A percentile compares a stretch with the other conserved stretches of the same genome.
phyloP scores from a whole-genome alignment of 2,888 invertebrate species.

The Linnaemya vulpina region DNA sequence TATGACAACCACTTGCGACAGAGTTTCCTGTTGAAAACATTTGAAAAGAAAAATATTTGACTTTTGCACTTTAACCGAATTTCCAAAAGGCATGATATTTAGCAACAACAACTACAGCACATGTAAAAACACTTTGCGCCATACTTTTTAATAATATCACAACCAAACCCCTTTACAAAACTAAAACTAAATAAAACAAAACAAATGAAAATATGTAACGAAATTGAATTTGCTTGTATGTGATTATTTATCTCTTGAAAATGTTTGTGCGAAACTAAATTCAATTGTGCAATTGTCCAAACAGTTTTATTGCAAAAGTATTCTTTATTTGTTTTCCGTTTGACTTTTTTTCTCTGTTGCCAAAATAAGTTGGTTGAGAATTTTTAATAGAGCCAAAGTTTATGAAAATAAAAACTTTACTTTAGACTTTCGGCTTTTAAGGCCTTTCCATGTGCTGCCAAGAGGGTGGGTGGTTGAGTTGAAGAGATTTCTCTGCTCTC shows the following conservation, averaged over 20 bases:
- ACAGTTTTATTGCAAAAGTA: conserved; percentile 27
- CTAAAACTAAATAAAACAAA: no score
- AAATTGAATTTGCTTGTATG: neutral
- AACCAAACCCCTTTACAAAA: no score
- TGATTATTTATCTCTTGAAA: neutral
- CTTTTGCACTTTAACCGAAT: no score
- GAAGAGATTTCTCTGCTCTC: neutral
- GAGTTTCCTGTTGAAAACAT: no score
- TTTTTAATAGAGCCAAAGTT: conserved; percentile 18
- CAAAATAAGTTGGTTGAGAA: conserved; percentile 5
- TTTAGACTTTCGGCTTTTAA: conserved; percentile 27
- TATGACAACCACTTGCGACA: no score
- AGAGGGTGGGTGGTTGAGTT: conserved; percentile 2
- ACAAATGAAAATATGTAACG: neutral
- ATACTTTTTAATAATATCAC: no score
- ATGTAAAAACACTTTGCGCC: no score
- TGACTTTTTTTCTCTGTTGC: neutral
- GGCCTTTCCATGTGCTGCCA: conserved; percentile 9
- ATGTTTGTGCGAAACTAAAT: neutral
- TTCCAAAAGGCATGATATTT: no score
- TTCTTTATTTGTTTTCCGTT: conserved; percentile 4
- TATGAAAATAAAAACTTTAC: conserved; percentile 24
- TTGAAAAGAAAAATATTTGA: no score
- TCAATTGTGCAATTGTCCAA: neutral
- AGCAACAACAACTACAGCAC: no score